A percentile compares a stretch with the other conserved stretches of the same genome.
These are phyloP conservation scores for Cossypha dichroa DNA, from an alignment of 2,797 vertebrate species.

Conservation along the genomic window DNA sequence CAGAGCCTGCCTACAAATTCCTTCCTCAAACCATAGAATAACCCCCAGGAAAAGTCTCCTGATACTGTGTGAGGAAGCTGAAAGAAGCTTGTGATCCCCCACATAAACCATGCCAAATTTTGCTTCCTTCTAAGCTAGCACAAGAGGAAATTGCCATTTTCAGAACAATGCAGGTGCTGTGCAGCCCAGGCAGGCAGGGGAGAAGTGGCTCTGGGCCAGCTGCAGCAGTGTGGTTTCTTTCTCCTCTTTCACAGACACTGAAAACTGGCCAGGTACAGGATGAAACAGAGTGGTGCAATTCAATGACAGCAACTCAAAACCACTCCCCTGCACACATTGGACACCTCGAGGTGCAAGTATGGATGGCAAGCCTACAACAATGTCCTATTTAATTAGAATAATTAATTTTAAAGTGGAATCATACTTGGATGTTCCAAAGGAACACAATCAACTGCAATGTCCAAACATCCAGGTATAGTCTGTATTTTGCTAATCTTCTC, in stretches of 20 bases:
- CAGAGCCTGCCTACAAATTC: not conserved
- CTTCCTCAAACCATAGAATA: not conserved
- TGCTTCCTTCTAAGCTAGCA: not conserved
- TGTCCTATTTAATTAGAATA: not conserved
- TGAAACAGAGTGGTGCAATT: not conserved
- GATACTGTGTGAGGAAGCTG: not conserved
- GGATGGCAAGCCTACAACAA: not conserved
- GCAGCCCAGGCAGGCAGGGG: not conserved
- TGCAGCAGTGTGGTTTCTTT: not conserved
- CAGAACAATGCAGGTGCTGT: not conserved
- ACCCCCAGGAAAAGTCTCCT: not conserved
- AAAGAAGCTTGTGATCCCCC: not conserved
- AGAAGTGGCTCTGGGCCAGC: not conserved
- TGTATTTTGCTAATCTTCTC: slow-evolving; percentile 97
- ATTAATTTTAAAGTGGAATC: slow-evolving; percentile 48
- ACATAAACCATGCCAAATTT: not conserved
- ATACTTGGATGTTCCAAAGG: slow-evolving; percentile 95
- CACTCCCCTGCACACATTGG: accelerated
- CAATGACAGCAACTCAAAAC: not conserved
- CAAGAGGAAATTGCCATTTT: not conserved
- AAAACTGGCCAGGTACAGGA: not conserved
- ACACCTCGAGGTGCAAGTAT: not conserved
- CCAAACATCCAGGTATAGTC: slow-evolving; percentile 91
- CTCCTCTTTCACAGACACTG: not conserved
- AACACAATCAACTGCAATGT: slow-evolving; percentile 87